Base-by-base conservation (phyloP, 2,797 vertebrate genomes). In the Petrocephalus schoutedeni region DNA sequence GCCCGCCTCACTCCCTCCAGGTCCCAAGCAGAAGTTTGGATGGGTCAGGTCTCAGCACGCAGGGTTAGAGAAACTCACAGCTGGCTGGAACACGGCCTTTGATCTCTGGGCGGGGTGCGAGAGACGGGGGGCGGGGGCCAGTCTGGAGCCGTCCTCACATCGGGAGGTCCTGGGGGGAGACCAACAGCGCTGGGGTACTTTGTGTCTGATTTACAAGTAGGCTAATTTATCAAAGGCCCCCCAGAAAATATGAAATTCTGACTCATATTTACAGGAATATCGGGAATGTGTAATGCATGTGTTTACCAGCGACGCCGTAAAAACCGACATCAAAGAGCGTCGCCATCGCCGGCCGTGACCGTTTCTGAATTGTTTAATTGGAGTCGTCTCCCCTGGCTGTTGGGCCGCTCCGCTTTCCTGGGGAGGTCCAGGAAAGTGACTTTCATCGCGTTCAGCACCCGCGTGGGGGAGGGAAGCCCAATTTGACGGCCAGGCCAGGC, bases 51-150 rank as follows among this genome's bases (percentile, higher is more conserved):
- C 86, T 89, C 77, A 85, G 88, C 87, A 5, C 74, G 87, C 45
- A 23, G 88, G 87, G 88, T 92, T 91, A 90, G 36, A 32, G 86
- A 90, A 91, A 90, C 88, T 90, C 89, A 88, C 91, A 91, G 91
- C 91, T 90, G 90, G 80, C 90, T 90, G 36, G 41, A 4, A 36
- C 61, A 59, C 61, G 88, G 87, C 89, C 89, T 92, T 93, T 90
- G 91, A 91, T 89, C 89, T 91, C 32, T 86, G 83, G 85, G 80
- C 45, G 54, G 86, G 64, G 89, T 88, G 89, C 89, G 87, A 80
- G 86, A 86, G 74, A 80, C 41, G 2, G 89, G 87, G 58, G 85
- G 19, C 74, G 9, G 74, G 36, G 41, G 74, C 41, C 19, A 8
- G 74, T 16, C 67, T 74, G 67, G 67, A 74, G 67, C 67, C 67